Evolutionary conservation across 64 coral and sea anemone genomes (phyloP).

Genomic region (Dendrophyllia cribrosa): DNA sequence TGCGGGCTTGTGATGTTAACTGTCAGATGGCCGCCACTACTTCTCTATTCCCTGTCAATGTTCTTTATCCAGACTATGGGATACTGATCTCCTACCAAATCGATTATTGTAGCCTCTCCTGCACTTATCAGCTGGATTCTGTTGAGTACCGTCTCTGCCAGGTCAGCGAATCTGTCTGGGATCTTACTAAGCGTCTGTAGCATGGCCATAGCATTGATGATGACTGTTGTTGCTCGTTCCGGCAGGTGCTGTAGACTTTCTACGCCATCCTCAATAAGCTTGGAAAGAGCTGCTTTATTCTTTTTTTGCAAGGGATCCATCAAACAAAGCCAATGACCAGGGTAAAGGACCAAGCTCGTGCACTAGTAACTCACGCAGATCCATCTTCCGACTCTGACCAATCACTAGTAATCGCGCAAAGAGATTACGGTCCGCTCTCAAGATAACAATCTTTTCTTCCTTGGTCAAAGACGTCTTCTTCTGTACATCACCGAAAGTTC

Average conservation of each 20-base stretch:
- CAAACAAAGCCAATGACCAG: constrained; percentile 59
- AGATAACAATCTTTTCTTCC: constrained; percentile 36
- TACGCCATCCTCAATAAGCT: constrained; percentile 36
- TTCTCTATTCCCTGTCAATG: not conserved
- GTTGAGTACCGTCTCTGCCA: constrained; percentile 50
- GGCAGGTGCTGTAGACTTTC: not conserved
- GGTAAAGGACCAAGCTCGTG: constrained; percentile 64
- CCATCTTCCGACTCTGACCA: too few species aligned
- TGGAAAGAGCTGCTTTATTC: constrained; percentile 57
- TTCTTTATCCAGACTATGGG: constrained; percentile 50
- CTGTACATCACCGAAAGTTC: constrained; percentile 24
- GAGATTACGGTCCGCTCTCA: constrained; percentile 73
- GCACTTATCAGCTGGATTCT: constrained; percentile 45
- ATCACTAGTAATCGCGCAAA: constrained; percentile 75
- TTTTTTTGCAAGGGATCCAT: constrained; percentile 63
- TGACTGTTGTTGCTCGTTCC: constrained; percentile 29
- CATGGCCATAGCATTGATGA: constrained; percentile 72
- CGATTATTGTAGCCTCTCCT: constrained; percentile 22
- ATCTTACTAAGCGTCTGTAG: constrained; percentile 28
- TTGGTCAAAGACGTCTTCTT: constrained; percentile 36
- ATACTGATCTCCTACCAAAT: constrained; percentile 63
- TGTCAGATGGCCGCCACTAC: not conserved
- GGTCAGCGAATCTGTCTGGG: constrained; percentile 38
- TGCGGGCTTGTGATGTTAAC: constrained; percentile 44
- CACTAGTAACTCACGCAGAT: constrained; percentile 43